These are phyloP conservation scores for Acipenser transmontanus DNA, from an alignment of 2,797 vertebrate genomes.

Conservation along the genomic window DNA sequence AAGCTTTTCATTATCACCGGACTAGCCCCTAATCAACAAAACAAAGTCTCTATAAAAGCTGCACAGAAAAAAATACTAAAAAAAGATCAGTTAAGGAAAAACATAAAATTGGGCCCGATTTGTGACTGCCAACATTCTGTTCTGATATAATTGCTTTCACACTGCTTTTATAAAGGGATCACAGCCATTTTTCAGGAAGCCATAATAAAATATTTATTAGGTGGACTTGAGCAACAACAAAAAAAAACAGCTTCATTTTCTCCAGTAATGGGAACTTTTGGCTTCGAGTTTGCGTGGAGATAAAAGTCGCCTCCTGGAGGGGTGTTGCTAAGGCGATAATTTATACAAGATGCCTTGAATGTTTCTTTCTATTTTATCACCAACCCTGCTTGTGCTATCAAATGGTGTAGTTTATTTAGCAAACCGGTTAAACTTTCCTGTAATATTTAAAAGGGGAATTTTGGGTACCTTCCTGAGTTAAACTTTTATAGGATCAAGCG, in stretches of 20 bases:
- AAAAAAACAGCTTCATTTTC: slow-evolving; percentile 58
- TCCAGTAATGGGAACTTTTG: slow-evolving; percentile 70
- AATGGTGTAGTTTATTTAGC: slow-evolving; percentile 81
- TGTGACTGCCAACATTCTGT: slow-evolving; percentile 52
- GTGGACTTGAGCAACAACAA: slow-evolving; percentile 55
- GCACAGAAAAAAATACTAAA: background rate
- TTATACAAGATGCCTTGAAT: slow-evolving; percentile 92
- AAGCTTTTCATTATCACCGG: background rate
- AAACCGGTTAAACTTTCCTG: slow-evolving; percentile 80
- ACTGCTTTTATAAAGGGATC: slow-evolving; percentile 71
- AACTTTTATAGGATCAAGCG: slow-evolving; percentile 81
- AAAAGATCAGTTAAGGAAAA: slow-evolving; percentile 59
- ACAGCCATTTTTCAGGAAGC: slow-evolving; percentile 82
- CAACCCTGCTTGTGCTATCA: slow-evolving; percentile 63
- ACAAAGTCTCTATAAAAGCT: background rate
- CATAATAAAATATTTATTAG: slow-evolving; percentile 86
- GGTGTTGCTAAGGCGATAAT: slow-evolving; percentile 90
- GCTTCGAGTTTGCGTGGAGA: slow-evolving; percentile 82
- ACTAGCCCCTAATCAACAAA: slow-evolving; percentile 6
- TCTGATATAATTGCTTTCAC: slow-evolving; percentile 72
- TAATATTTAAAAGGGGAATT: slow-evolving; percentile 75
- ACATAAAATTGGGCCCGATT: slow-evolving; percentile 53
- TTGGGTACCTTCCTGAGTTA: slow-evolving; percentile 72
- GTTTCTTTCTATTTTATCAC: slow-evolving; percentile 70
- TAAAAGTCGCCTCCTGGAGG: slow-evolving; percentile 86